A percentile compares a stretch with the other conserved stretches of the same genome.
Evolutionary conservation across 2,888 invertebrate species (phyloP).

Genomic region (Blastobasis lacticolella): DNA sequence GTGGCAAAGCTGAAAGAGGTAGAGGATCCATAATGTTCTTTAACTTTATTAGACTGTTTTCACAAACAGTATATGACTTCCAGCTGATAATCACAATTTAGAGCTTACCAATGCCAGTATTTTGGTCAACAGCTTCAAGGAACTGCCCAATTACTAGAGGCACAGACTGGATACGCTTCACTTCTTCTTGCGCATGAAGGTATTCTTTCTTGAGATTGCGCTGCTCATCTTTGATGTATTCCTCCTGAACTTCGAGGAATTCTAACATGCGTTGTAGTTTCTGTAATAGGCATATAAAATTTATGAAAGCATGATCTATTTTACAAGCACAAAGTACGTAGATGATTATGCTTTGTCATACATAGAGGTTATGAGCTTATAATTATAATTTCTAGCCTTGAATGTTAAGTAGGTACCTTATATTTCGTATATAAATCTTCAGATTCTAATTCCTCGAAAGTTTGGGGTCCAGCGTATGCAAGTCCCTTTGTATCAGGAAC

Average conservation of each 20-base stretch:
- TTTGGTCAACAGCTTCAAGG: conserved; percentile 98
- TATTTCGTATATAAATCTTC: conserved; percentile 97
- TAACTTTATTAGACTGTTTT: too few species aligned
- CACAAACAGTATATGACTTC: too few species aligned
- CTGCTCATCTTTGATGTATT: conserved; percentile 99
- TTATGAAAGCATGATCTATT: conserved; percentile 1
- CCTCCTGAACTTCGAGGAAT: conserved; percentile 98
- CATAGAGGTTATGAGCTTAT: neutral
- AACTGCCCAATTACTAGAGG: conserved; percentile 99
- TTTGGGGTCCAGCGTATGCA: conserved; percentile 78
- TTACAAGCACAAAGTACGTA: neutral
- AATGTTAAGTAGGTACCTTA: conserved; percentile 76
- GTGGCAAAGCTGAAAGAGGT: too few species aligned
- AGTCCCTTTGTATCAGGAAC: conserved; percentile 77
- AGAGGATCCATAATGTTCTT: too few species aligned
- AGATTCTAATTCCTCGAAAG: conserved; percentile 87
- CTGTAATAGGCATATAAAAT: conserved; percentile 50
- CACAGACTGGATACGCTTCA: conserved; percentile 98
- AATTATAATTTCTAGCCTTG: neutral
- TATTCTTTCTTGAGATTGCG: conserved; percentile 99
- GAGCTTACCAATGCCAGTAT: conserved; percentile 88
- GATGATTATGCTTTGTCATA: neutral
- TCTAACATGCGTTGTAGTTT: conserved; percentile 97
- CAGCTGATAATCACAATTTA: too few species aligned
- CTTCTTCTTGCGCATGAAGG: conserved; percentile 97